Base-by-base conservation (phyloP, 2,113 vertebrate genomes). In the Lichenostomus cassidix region DNA sequence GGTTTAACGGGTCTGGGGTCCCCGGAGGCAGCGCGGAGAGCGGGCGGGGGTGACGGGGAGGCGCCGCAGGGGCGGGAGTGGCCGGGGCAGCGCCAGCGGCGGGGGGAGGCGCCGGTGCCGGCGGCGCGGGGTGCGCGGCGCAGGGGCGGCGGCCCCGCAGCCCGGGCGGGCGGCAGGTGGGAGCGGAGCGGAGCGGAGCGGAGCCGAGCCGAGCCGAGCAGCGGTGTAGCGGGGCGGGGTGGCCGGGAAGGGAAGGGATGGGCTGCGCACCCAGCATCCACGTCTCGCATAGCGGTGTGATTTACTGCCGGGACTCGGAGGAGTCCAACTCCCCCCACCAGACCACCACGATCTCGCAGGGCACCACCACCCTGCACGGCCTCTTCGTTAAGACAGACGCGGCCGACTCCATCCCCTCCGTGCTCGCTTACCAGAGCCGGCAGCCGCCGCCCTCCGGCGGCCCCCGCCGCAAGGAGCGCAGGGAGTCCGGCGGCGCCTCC, bases 221-320 rank as follows among this genome's bases (percentile, higher is more conserved):
- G 78, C 29, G 49, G 75, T 23, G 59, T 60, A 24, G 37, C 67
- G 39, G 68, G 39, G 65, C 50, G 56, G 63, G n/a, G 74, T 10
- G 77, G 64, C 46, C 8, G 80, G 58, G 53, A 25, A 96, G 97
- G 89, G 87, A 97, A 98, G 98, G 98, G 74, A 99, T 99, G 99
- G 99, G 99, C 98, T 99, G 99, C 98, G 99, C 99, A 96, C 99
- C 99, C 97, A 99, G 99, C 94, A 99, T 99, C 97, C 99, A 99
- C 97, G 99, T 99, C 97, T 99, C 99, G 94, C 99, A 99, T 98
- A 99, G 99, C 98, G 99, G 99, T 87, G 99, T 99, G 97, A 99
- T 99, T 97, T 99, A 99, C 98, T 99, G 99, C 98, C 98, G 99
- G 69, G 99, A 99, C 98, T 99, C 99, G 68, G 99, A 99, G 96